Base-by-base conservation (phyloP, 2,113 vertebrate species). In the Laticauda laticaudata region DNA sequence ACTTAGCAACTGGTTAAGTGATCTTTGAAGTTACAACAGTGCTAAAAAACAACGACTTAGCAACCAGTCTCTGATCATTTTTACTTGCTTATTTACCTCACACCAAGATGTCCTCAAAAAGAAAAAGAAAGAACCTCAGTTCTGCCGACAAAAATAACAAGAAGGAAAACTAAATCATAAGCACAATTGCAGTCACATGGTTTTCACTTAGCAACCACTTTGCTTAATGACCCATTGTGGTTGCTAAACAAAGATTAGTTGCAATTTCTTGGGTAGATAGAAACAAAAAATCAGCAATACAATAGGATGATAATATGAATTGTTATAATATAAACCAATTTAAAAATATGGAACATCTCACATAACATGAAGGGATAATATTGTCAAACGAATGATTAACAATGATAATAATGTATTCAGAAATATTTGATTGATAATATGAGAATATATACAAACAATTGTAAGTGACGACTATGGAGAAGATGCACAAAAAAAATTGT, bases 211-310 rank as follows among this genome's bases (percentile, higher is more conserved):
- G 75, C 7, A 39, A 81, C 75, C 18, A 9, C 34, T 81, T 81
- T 20, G 34, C 18, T 81, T 81, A 43, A 20, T 39, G 18, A 81
- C 75, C 6, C 34, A 81, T 43, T 81, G 18, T 39, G 7, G 18
- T 39, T 9, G 34, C 34, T 81, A 9, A 81, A 43, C n/a, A 39
- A 75, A 14, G 69, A 39, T 20, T 39, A 75, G 18, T 2, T 81
- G 75, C 34, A 39, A 59, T 55, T 34, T 96, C 23, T 45, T 91
- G 0, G 21, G 55, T 29, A 85, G 24, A 26, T 5, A 87, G 26
- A 34, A 92, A 54, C 92, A 48, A 95, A 93, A 93, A 93, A 86
- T 18, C 87, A 10, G 23, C 88, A 4, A 7, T 11, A 86, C 88
- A 92, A 91, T 45, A 45, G 4, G 45, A 45, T 45, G 45, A 45